Base-by-base conservation (phyloP, 2,888 invertebrate species). In the Euclidia mi region DNA sequence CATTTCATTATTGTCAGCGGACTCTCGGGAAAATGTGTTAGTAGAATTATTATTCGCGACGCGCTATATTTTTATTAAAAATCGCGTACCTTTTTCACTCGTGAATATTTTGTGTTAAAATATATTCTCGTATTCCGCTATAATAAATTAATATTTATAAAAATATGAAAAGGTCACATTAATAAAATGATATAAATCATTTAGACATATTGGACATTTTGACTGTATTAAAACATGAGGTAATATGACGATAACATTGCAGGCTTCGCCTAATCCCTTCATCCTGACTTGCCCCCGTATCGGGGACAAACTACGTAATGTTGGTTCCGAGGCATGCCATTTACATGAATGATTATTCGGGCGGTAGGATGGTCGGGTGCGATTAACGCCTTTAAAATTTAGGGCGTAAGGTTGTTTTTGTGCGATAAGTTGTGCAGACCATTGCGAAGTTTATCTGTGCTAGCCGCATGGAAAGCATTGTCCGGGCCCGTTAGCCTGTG, bases 331-430 rank as follows among this genome's bases (percentile, higher is more conserved):
- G 84, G 87, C 85, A 87, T 85, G 82, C 83, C 85, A 90, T 91
- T 91, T 91, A 89, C 90, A 91, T 91, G 88, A 90, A 88, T 90
- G 88, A 90, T 90, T 89, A 89, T 90, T 88, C 85, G 82, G 75
- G 65, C 76, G 71, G 72, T 76, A 50, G 66, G 48, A 56, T 43
- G 48, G 56, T 42, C 44, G 38, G 73, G 55, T 55, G 53, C 78
- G 62, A 85, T 77, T 82, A 74, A 70, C 55, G 59, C 31, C 77
- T 72, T 64, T 85, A 79, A 71, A 46, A 42, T 56, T 61, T 53
- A 37, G 45, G 10, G 18, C 48, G 78, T 82, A 57, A 77, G 84
- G 65, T 70, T 62, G 65, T 73, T 82, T 78, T 85, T 57, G 76
- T 68, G 31, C 68, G 72, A 57, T 53, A 50, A 28, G 49, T 65